Base-by-base conservation (phyloP, 2,888 invertebrate species). In the Nephrotoma flavescens region DNA sequence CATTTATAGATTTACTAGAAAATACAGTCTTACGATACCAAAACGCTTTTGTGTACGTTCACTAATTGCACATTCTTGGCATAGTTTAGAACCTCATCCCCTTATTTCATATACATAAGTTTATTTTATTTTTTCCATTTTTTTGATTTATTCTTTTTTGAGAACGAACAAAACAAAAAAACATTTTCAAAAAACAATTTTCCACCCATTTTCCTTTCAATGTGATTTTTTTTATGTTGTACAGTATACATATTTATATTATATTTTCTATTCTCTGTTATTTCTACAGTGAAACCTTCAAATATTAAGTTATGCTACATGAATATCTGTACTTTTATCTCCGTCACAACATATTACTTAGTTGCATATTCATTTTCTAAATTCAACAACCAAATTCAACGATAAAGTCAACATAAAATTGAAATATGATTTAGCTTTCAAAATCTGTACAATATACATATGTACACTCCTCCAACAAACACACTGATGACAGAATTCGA, bases 1-100 rank as follows among this genome's bases (percentile, higher is more conserved):
- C 19, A 84, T 85, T 19, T 44, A 44, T 85, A 44, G 31, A 42
- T 19, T 19, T 85, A 85, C 42, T 85, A 85, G 42, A 85, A 85
- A 85, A 42, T 42, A 85, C 42, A 19, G 85, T 44, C 85, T 44
- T 85, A 85, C 85, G 85, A 45, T 44, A 85, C 15, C 88, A 88
- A 88, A 89, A 89, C 89, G 89, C 89, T 89, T 89, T 86, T 89
- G 87, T 87, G 88, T 89, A 88, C 90, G 90, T 89, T 95, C 96
- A 96, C 96, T 96, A 96, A 97, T 97, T 96, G 96, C 96, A 96
- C 96, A 97, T 96, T 97, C 96, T 96, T 96, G 95, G 96, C 96
- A 96, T 96, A 96, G 96, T 96, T 96, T 96, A 95, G 95, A 94
- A 94, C 94, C 94, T 94, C 93, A 92, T 93, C 93, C 93, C 92